A percentile compares a stretch with the other conserved stretches of the same genome.
These are phyloP conservation scores for Cygnus atratus DNA, from an alignment of 2,113 vertebrate genomes.

Conservation along the genomic window DNA sequence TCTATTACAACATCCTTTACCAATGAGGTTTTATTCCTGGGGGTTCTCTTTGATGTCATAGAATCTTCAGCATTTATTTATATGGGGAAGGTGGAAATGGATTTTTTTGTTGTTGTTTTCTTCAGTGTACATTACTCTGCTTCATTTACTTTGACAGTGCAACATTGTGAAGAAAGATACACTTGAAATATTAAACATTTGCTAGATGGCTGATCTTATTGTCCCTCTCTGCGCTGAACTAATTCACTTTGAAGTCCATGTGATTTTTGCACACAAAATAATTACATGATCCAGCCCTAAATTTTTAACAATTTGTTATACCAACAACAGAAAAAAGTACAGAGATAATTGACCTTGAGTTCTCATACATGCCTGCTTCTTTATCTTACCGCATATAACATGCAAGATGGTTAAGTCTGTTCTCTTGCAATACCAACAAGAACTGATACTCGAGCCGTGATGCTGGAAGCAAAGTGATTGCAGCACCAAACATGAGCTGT, in stretches of 20 bases:
- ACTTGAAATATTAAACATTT: slow-evolving; percentile 54
- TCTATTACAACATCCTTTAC: background rate
- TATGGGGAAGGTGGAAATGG: background rate
- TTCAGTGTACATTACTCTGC: background rate
- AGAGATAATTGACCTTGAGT: slow-evolving; percentile 41
- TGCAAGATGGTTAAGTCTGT: background rate
- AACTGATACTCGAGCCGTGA: background rate
- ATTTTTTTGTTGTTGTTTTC: background rate
- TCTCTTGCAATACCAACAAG: background rate
- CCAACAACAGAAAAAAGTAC: background rate
- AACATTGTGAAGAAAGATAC: slow-evolving; percentile 24
- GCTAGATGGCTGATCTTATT: slow-evolving; percentile 26
- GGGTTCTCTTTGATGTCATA: slow-evolving; percentile 8
- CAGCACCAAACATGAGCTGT: background rate
- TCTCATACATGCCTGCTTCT: background rate
- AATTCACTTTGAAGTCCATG: slow-evolving; percentile 37
- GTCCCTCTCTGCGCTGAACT: background rate
- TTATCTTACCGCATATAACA: background rate
- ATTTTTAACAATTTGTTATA: slow-evolving; percentile 33
- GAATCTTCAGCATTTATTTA: slow-evolving; percentile 38
- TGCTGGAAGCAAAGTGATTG: slow-evolving; percentile 13
- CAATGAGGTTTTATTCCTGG: slow-evolving; percentile 15
- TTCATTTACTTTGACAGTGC: slow-evolving; percentile 48
- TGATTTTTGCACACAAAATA: slow-evolving; percentile 34
- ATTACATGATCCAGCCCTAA: slow-evolving; percentile 2